These are phyloP conservation scores for Pomacea maculata DNA, from an alignment of 1,140 invertebrate species.

Conservation along the genomic window DNA sequence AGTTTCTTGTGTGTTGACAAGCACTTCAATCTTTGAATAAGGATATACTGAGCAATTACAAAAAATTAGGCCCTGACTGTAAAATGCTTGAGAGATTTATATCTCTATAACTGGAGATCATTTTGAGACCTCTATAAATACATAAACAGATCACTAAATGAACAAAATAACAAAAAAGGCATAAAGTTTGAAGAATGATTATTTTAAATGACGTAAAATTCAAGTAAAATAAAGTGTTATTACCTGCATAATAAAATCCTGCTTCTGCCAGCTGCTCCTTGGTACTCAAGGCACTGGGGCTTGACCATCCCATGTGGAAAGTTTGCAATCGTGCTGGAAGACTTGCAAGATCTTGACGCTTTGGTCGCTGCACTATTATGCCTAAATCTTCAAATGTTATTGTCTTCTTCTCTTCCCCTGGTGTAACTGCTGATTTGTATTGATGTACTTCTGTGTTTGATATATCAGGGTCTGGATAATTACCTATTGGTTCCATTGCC, in stretches of 20 bases:
- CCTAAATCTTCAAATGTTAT: conserved; percentile 14
- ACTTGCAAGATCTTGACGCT: conserved; percentile 5
- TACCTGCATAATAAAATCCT: conserved; percentile 33
- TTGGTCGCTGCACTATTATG: conserved; percentile 6
- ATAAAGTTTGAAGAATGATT: too few relatives aligned
- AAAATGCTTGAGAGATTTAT: neutral
- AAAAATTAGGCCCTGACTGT: neutral
- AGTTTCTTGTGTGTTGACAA: neutral
- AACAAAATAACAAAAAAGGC: too few relatives aligned
- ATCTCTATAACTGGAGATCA: neutral
- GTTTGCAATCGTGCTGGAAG: conserved; percentile 4
- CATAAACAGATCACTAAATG: too few relatives aligned
- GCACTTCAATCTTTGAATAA: neutral
- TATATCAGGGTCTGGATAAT: neutral
- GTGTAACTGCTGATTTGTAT: neutral
- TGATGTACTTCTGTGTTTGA: neutral
- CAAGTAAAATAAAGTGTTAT: neutral
- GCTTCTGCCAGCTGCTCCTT: conserved; percentile 24
- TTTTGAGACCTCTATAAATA: neutral
- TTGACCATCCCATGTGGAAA: neutral
- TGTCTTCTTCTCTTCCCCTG: neutral
- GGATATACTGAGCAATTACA: neutral
- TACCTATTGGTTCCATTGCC: neutral
- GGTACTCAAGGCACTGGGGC: conserved; percentile 13
- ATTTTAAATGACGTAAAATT: too few relatives aligned